Conservation (phyloP, 2,797 vertebrate species). For the Glossophaga mutica region DNA sequence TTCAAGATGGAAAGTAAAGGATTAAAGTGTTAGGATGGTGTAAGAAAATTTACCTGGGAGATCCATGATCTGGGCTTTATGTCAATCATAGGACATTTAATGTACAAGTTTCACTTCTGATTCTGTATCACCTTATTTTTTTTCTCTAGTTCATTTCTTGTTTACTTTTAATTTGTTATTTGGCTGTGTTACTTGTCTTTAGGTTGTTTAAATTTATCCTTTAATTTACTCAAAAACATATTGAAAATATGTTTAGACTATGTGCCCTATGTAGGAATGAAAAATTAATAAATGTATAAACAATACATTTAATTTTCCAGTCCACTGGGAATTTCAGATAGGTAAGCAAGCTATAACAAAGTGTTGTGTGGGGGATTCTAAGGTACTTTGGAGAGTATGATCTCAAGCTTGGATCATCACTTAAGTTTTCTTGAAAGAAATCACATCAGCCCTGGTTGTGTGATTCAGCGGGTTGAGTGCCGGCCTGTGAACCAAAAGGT, state of each 20-base stretch:
- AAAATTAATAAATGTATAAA: not conserved
- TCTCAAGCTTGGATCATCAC: not conserved
- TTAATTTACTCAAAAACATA: not conserved
- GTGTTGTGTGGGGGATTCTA: not conserved
- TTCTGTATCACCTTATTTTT: not conserved
- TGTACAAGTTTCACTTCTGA: not conserved
- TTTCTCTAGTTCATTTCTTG: not conserved
- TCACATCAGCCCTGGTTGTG: not conserved
- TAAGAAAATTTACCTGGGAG: not conserved
- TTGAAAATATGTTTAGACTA: not conserved
- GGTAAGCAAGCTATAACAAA: not conserved
- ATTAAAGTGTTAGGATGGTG: not conserved
- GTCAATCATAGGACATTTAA: not conserved
- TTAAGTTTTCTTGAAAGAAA: not conserved
- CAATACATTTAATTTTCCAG: not conserved
- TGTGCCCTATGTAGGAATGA: not conserved
- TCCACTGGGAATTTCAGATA: not conserved
- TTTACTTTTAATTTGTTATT: not conserved
- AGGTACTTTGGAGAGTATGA: not conserved
- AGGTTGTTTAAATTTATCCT: not conserved
- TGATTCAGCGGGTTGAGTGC: too few species aligned
- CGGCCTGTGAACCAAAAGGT: too few species aligned
- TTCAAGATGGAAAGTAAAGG: not conserved
- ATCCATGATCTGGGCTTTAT: not conserved
- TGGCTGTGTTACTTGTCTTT: not conserved